Evolutionary conservation across 2,888 invertebrate species (phyloP).

Genomic region (Boloria euphrosyne): DNA sequence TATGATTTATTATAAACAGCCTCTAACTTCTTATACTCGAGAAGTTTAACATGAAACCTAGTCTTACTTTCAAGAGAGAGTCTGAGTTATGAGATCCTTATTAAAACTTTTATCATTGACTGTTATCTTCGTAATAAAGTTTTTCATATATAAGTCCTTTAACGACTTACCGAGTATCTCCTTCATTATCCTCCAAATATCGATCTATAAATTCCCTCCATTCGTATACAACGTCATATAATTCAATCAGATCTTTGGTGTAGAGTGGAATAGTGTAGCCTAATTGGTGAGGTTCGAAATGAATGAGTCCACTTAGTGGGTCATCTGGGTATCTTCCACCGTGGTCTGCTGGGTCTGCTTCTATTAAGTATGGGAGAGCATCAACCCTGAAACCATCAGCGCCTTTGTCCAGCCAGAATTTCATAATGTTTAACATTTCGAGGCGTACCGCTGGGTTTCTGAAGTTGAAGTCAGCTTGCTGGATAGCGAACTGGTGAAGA

Average conservation of each 20-base stretch:
- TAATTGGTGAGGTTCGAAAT: slow-evolving; percentile 75
- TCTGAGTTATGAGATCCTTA: slow-evolving; percentile 39
- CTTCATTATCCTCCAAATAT: slow-evolving; percentile 63
- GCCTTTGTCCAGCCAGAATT: slow-evolving; percentile 88
- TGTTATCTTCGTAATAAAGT: slow-evolving; percentile 30
- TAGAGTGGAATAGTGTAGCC: slow-evolving; percentile 83
- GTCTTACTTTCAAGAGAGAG: slow-evolving; percentile 26
- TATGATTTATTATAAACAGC: slow-evolving; percentile 29
- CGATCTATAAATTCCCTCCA: slow-evolving; percentile 82
- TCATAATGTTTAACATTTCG: slow-evolving; percentile 83
- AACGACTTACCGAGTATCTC: slow-evolving; percentile 65
- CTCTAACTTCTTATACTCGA: slow-evolving; percentile 27
- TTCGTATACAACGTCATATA: slow-evolving; percentile 79
- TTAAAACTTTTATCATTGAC: slow-evolving; percentile 38
- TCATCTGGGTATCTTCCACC: slow-evolving; percentile 75
- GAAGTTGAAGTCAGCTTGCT: slow-evolving; percentile 87
- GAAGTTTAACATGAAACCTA: slow-evolving; percentile 32
- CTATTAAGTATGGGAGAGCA: slow-evolving; percentile 83
- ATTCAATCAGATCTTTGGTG: slow-evolving; percentile 83
- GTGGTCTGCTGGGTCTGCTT: slow-evolving; percentile 70
- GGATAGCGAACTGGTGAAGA: slow-evolving; percentile 84
- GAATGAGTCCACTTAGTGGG: slow-evolving; percentile 67
- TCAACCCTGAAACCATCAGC: slow-evolving; percentile 90
- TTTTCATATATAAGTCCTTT: slow-evolving; percentile 32
- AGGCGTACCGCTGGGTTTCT: slow-evolving; percentile 80